Percentiles rank a stretch among this genome's conserved stretches.
phyloP scores from a whole-genome alignment of 2,888 invertebrate genomes.

The Cerceris rybyensis region DNA sequence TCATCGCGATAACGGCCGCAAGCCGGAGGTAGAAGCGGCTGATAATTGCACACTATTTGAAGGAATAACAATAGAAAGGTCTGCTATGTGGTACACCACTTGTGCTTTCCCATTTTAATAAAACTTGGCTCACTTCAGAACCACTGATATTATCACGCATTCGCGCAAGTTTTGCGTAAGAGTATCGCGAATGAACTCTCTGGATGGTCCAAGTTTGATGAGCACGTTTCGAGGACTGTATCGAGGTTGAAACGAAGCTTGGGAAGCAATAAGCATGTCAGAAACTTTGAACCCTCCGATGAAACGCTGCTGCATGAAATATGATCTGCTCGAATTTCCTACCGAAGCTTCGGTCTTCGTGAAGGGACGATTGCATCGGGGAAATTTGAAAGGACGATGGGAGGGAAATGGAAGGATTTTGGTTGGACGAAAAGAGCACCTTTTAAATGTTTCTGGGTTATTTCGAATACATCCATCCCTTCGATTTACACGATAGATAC shows the following conservation, averaged over 20 bases:
- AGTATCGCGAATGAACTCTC: not conserved
- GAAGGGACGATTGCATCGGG: not conserved
- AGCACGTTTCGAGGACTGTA: constrained; percentile 28
- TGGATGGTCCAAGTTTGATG: constrained; percentile 36
- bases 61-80: constrained; percentile 35
- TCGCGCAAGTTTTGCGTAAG: constrained; percentile 14
- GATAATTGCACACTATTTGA: constrained; percentile 44
- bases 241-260: constrained; percentile 13
- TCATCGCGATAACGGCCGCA: constrained; percentile 53
- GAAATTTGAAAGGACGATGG: not conserved
- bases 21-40: constrained; percentile 44
- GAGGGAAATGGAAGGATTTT: too few species aligned
- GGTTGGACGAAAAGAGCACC: too few species aligned
- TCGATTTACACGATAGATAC: too few species aligned
- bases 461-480: too few species aligned
- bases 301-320: not conserved
- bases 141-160: constrained; percentile 4
- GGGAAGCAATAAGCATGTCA: constrained; percentile 37
- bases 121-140: constrained; percentile 1
- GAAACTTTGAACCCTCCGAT: constrained; percentile 26
- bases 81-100: not conserved
- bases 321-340: not conserved
- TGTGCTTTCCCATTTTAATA: constrained; percentile 20
- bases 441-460: too few species aligned
- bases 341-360: not conserved